phyloP scores from a whole-genome alignment of 2,888 invertebrate genomes.

The Cheilosia vulpina region DNA sequence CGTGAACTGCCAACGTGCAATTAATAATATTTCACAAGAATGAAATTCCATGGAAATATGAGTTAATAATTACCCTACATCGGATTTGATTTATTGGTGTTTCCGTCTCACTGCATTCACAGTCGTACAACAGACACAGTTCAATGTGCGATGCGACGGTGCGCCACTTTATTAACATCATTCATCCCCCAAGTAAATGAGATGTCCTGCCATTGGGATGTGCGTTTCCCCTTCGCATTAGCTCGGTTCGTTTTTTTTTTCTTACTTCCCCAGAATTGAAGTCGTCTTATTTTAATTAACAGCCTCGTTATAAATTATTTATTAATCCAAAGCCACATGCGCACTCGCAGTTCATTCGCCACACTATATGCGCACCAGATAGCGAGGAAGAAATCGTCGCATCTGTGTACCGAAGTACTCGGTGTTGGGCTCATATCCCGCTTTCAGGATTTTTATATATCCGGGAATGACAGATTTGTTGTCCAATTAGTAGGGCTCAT shows the following conservation, averaged over 20 bases:
- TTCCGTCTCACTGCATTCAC: constrained; percentile 73
- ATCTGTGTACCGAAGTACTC: constrained; percentile 25
- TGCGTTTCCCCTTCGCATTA: constrained; percentile 57
- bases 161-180: constrained; percentile 71
- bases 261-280: constrained; percentile 67
- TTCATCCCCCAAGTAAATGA: constrained; percentile 69
- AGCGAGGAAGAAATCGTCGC: background rate
- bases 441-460: constrained; percentile 76
- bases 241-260: constrained; percentile 30
- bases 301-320: constrained; percentile 75
- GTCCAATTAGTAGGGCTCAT: constrained; percentile 78
- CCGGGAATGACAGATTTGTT: constrained; percentile 83
- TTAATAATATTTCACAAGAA: constrained; percentile 74
- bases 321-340: constrained; percentile 74
- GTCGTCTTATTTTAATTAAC: constrained; percentile 74
- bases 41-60: constrained; percentile 75
- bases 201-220: constrained; percentile 68
- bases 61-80: constrained; percentile 75
- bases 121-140: constrained; percentile 41
- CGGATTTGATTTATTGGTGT: constrained; percentile 71
- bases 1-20: constrained; percentile 74
- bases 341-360: constrained; percentile 64
- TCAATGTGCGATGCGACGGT: constrained; percentile 67
- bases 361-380: background rate
- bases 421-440: constrained; percentile 41